These are phyloP conservation scores for Caretta caretta DNA, from an alignment of 2,113 vertebrate species.

Conservation along the genomic window DNA sequence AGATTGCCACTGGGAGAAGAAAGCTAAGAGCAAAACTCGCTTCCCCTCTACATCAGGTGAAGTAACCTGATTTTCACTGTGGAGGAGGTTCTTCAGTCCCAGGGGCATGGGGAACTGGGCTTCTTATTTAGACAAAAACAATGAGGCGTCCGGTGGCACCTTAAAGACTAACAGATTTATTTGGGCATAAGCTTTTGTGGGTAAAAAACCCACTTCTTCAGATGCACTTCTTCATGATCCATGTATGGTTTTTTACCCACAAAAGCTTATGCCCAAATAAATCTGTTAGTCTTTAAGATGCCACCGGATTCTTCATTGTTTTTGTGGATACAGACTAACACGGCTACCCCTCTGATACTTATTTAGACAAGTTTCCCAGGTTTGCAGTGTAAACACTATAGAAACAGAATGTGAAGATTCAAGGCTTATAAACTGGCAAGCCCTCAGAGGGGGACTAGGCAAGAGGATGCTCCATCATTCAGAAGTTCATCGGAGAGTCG, in stretches of 20 bases:
- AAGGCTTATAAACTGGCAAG: neutral
- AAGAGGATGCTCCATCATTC: neutral
- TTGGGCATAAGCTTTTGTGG: no score
- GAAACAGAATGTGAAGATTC: rapidly evolving
- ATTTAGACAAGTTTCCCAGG: neutral
- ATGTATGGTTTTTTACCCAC: no score
- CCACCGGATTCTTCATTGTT: no score
- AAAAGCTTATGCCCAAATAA: no score
- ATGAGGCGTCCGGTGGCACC: no score
- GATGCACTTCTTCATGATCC: no score
- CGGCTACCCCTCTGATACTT: neutral
- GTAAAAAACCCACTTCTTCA: no score
- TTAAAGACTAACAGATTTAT: no score
- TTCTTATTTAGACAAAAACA: neutral
- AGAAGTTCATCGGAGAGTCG: neutral
- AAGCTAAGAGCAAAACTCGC: neutral
- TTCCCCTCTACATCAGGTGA: neutral
- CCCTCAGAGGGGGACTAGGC: neutral
- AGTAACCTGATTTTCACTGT: neutral
- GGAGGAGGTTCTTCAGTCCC: neutral
- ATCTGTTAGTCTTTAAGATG: no score
- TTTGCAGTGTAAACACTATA: neutral
- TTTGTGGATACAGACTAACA: no score
- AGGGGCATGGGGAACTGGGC: neutral
- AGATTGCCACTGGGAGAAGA: neutral